A percentile compares a stretch with the other conserved stretches of the same genome.
Evolutionary conservation across 2,888 invertebrate species (phyloP).

Genomic region (Myopa tessellatipennis): DNA sequence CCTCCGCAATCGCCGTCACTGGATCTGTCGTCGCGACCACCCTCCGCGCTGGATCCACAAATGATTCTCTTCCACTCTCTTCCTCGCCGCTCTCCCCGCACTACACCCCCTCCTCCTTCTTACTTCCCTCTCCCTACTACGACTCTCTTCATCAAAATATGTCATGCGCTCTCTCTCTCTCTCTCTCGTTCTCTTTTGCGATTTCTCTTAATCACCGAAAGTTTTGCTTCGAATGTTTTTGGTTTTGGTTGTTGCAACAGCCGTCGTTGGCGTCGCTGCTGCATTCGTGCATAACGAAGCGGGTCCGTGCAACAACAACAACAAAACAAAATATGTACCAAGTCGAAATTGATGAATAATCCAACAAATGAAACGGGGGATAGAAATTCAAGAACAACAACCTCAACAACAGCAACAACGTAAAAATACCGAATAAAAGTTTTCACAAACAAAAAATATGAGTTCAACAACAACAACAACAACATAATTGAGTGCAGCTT

Average conservation of each 20-base stretch:
- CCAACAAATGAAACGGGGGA: slow-evolving; percentile 9
- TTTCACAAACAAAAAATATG: slow-evolving; percentile 32
- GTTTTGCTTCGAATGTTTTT: neutral
- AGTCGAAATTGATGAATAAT: slow-evolving; percentile 40
- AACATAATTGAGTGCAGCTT: slow-evolving; percentile 16
- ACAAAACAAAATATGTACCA: slow-evolving; percentile 10
- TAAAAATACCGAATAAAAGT: slow-evolving; percentile 22
- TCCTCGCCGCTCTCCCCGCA: neutral
- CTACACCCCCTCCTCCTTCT: neutral
- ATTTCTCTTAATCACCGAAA: slow-evolving; percentile 9
- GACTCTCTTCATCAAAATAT: neutral
- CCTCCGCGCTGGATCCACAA: neutral
- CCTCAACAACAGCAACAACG: slow-evolving; percentile 20
- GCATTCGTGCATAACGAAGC: neutral
- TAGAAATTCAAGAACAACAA: slow-evolving; percentile 20
- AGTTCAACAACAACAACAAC: slow-evolving; percentile 25
- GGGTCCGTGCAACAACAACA: slow-evolving; percentile 10
- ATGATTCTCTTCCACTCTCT: neutral
- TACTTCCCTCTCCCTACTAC: neutral
- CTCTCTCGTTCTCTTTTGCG: neutral
- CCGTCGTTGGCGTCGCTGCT: neutral
- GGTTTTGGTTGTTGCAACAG: neutral
- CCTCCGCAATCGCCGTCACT: neutral
- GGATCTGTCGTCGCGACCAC: neutral
- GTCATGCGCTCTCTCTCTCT: neutral